Conservation (phyloP, 2,797 vertebrate species). For the Poeciliopsis presidionis region DNA sequence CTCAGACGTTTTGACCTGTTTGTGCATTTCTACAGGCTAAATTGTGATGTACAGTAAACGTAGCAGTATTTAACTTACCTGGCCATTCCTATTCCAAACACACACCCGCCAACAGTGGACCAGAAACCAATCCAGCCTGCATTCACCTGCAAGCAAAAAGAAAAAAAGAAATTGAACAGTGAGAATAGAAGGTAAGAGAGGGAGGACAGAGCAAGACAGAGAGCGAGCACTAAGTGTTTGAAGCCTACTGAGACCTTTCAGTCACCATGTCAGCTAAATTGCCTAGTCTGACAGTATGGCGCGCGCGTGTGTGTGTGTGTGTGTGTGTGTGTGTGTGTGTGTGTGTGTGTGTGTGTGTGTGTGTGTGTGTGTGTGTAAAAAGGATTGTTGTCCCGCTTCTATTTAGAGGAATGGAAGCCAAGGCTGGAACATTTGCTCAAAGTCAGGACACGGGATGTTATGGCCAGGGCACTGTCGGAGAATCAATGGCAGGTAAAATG, state of each 20-base stretch:
- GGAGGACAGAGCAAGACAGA: slow-evolving; percentile 16
- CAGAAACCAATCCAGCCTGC: slow-evolving; percentile 99
- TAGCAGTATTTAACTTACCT: slow-evolving; percentile 79
- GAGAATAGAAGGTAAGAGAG: slow-evolving; percentile 3
- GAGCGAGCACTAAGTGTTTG: slow-evolving; percentile 27
- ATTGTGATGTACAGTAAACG: not conserved
- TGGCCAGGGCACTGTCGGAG: slow-evolving; percentile 17
- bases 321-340: not conserved
- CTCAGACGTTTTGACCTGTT: not conserved
- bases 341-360: not conserved
- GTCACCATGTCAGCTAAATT: slow-evolving; percentile 39
- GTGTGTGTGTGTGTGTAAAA: slow-evolving; percentile 1
- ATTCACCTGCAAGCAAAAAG: slow-evolving; percentile 84
- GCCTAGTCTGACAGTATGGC: not conserved
- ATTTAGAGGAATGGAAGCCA: slow-evolving; percentile 32
- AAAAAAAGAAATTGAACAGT: slow-evolving; percentile 1
- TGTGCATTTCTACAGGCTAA: not conserved
- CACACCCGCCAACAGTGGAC: slow-evolving; percentile 94
- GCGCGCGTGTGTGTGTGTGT: not conserved
- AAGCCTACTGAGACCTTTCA: slow-evolving; percentile 46
- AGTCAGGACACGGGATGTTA: slow-evolving; percentile 28
- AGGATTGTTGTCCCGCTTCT: slow-evolving; percentile 25
- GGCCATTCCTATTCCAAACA: slow-evolving; percentile 95
- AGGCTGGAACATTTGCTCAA: slow-evolving; percentile 25
- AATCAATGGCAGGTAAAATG: slow-evolving; percentile 43